phyloP scores from a whole-genome alignment of 2,888 invertebrate species.

The Drosophila villosipedis region DNA sequence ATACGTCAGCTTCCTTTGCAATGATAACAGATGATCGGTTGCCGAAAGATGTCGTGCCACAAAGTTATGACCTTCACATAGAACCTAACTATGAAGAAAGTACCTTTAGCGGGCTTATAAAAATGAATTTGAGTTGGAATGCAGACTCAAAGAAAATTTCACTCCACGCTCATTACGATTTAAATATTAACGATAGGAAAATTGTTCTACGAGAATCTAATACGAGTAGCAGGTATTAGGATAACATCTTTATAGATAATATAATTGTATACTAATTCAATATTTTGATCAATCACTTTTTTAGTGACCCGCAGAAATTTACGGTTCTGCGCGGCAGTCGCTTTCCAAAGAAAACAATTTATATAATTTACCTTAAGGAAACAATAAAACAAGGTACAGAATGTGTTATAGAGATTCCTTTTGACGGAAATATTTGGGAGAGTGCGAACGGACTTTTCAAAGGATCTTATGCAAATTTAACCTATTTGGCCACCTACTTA shows the following conservation, averaged over 20 bases:
- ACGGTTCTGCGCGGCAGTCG: constrained; percentile 85
- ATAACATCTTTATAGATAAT: not conserved
- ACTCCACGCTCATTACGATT: constrained; percentile 89
- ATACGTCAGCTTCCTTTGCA: constrained; percentile 89
- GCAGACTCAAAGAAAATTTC: constrained; percentile 88
- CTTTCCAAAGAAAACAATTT: constrained; percentile 88
- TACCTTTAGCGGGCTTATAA: constrained; percentile 89
- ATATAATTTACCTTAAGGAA: constrained; percentile 88
- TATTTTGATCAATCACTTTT: constrained; percentile 1
- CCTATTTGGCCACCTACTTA: constrained; percentile 89
- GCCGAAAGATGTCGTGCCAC: constrained; percentile 88
- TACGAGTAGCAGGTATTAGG: constrained; percentile 55
- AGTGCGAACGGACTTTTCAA: constrained; percentile 90
- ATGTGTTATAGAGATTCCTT: constrained; percentile 88
- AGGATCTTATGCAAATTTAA: constrained; percentile 87
- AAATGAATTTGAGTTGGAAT: constrained; percentile 89
- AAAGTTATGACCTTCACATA: constrained; percentile 88
- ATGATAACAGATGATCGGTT: constrained; percentile 88
- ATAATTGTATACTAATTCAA: not conserved
- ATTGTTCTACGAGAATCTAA: constrained; percentile 85
- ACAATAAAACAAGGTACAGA: constrained; percentile 86
- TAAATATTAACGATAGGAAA: constrained; percentile 87
- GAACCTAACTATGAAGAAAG: constrained; percentile 89
- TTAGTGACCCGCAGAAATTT: constrained; percentile 37
- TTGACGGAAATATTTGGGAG: constrained; percentile 88